Evolutionary conservation across 2,888 invertebrate species (phyloP).

Genomic region (Microctonus aethiopoides): DNA sequence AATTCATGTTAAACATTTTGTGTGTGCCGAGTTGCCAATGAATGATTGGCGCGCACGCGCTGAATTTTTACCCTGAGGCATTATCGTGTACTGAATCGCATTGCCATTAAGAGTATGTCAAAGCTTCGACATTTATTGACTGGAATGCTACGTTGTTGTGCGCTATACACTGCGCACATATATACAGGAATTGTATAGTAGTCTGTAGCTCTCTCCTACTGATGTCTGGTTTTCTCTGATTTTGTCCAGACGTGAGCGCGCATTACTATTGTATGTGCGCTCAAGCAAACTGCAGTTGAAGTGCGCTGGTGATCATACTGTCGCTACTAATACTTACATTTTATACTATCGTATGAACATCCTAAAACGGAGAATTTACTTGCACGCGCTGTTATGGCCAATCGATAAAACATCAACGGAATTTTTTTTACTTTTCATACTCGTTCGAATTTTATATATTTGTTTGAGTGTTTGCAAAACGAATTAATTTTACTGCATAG

Average conservation of each 20-base stretch:
- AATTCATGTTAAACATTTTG: conserved; percentile 4
- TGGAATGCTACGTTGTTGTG: conserved; percentile 48
- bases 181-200: neutral
- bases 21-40: neutral
- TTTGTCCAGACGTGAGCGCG: conserved; percentile 49
- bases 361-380: conserved; percentile 47
- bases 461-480: neutral
- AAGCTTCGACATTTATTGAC: conserved; percentile 57
- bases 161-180: conserved; percentile 5
- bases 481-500: neutral
- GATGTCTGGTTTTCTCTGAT: conserved; percentile 40
- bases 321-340: neutral
- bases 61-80: conserved; percentile 10
- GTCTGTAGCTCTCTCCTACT: neutral
- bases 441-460: too few relatives aligned
- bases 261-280: neutral
- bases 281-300: too few relatives aligned
- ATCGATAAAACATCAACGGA: conserved; percentile 55
- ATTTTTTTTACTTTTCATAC: too few relatives aligned
- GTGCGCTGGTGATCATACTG: too few relatives aligned
- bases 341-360: conserved; percentile 22
- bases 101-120: conserved; percentile 51
- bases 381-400: conserved; percentile 41
- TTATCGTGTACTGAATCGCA: conserved; percentile 18
- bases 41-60: conserved; percentile 10